Evolutionary conservation across 1,140 invertebrate species (phyloP).

Genomic region (Lordiphosa mommai): DNA sequence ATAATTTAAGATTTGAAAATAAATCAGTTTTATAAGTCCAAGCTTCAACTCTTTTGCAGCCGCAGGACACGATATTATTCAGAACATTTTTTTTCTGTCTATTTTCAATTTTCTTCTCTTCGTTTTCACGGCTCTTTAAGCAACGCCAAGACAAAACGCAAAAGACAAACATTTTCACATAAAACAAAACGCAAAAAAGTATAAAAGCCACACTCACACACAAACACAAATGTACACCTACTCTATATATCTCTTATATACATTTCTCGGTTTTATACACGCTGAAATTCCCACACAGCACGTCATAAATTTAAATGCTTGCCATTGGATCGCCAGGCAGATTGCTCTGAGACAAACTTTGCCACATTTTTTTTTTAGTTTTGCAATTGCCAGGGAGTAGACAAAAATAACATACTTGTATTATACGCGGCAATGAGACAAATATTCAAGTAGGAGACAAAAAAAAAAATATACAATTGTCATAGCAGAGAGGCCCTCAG

Average conservation of each 20-base stretch:
- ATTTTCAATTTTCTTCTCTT: conserved; percentile 65
- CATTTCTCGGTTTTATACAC: conserved; percentile 14
- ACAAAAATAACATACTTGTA: conserved; percentile 18
- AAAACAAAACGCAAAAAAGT: conserved; percentile 36
- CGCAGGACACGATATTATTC: conserved; percentile 46
- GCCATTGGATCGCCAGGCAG: conserved; percentile 39
- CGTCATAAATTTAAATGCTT: conserved; percentile 70
- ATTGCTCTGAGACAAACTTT: conserved; percentile 70
- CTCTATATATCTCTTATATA: conserved; percentile 28
- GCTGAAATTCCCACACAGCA: conserved; percentile 59
- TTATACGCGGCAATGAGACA: conserved; percentile 55
- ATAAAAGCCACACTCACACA: conserved; percentile 42
- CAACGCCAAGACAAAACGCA: conserved; percentile 22
- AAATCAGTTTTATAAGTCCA: too few relatives aligned
- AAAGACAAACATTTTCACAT: not conserved
- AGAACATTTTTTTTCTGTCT: conserved; percentile 38
- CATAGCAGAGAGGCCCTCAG: conserved; percentile 52
- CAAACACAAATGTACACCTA: conserved; percentile 4
- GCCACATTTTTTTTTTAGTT: conserved; percentile 56
- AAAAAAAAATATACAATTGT: conserved; percentile 51
- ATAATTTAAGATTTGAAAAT: conserved; percentile 63
- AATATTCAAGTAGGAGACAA: conserved; percentile 48
- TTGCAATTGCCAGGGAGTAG: conserved; percentile 52
- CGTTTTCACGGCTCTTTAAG: conserved; percentile 68
- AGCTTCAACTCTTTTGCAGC: too few relatives aligned